Conservation (phyloP, 92 coral and sea anemone species). For the Pocillopora meandrina region DNA sequence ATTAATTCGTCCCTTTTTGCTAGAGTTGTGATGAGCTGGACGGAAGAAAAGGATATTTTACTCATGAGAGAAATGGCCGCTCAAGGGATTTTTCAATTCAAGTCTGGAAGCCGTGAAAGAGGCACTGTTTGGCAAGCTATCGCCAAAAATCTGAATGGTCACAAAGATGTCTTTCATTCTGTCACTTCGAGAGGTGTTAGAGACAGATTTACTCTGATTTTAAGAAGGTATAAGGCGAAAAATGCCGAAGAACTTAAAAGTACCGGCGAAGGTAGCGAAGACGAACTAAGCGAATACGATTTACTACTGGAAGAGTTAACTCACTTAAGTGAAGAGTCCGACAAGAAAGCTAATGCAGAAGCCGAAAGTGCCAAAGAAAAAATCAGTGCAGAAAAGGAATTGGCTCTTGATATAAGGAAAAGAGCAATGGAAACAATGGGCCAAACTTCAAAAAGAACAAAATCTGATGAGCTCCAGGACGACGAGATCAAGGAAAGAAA, state of each 20-base stretch:
- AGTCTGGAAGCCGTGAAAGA: not conserved
- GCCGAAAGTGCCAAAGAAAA: not conserved
- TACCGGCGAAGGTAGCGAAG: not conserved
- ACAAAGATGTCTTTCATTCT: not conserved
- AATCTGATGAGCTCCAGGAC: conserved; percentile 12
- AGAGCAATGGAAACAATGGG: no score
- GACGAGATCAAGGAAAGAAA: not conserved
- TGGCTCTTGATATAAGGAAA: no score
- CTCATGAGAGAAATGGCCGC: not conserved
- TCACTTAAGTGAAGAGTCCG: conserved; percentile 3
- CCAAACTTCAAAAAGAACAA: not conserved
- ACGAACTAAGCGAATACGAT: not conserved
- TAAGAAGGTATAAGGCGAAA: not conserved
- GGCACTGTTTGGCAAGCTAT: not conserved
- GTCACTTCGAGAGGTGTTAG: not conserved
- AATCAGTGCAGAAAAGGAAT: not conserved
- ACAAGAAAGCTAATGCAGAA: not conserved
- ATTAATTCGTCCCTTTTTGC: not conserved
- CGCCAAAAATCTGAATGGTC: not conserved
- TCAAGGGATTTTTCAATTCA: not conserved
- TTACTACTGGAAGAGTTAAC: not conserved
- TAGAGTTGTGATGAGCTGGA: not conserved
- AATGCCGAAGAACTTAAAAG: not conserved
- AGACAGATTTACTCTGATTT: not conserved
- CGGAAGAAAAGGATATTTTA: no score